Evolutionary conservation across 2,797 vertebrate genomes (phyloP).

Genomic region (Myotis planiceps): DNA sequence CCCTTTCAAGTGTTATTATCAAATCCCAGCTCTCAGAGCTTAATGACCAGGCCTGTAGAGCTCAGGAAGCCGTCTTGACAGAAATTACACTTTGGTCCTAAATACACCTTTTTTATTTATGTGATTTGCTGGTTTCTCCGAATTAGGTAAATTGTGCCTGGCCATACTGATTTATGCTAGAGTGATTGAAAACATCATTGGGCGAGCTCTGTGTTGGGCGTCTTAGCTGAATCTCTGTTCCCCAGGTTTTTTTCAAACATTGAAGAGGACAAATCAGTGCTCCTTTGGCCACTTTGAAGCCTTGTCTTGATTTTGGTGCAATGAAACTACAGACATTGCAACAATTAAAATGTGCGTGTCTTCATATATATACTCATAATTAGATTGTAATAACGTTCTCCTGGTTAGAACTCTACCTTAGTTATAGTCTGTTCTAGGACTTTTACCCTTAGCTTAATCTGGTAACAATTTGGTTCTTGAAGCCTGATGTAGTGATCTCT

Average conservation of each 20-base stretch:
- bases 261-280: neutral
- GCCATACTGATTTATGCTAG: slow-evolving; percentile 67
- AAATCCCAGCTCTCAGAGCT: slow-evolving; percentile 78
- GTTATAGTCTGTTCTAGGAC: slow-evolving; percentile 53
- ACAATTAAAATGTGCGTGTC: neutral
- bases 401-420: slow-evolving; percentile 47
- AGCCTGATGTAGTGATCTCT: slow-evolving; percentile 79
- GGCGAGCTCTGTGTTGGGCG: slow-evolving; percentile 63
- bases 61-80: slow-evolving; percentile 84
- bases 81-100: slow-evolving; percentile 57
- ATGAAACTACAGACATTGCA: neutral
- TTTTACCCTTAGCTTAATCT: slow-evolving; percentile 61
- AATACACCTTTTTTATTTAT: slow-evolving; percentile 69
- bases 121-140: slow-evolving; percentile 70
- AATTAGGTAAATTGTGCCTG: slow-evolving; percentile 66
- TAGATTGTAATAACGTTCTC: slow-evolving; percentile 1
- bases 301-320: neutral
- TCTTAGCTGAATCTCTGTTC: slow-evolving; percentile 58
- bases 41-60: slow-evolving; percentile 84
- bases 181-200: slow-evolving; percentile 76
- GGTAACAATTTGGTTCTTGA: slow-evolving; percentile 74
- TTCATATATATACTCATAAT: neutral
- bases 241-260: slow-evolving; percentile 70
- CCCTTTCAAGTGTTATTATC: slow-evolving; percentile 84
- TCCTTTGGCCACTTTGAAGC: slow-evolving; percentile 39